phyloP scores from a whole-genome alignment of 2,797 vertebrate species.

The Silurus aristotelis region DNA sequence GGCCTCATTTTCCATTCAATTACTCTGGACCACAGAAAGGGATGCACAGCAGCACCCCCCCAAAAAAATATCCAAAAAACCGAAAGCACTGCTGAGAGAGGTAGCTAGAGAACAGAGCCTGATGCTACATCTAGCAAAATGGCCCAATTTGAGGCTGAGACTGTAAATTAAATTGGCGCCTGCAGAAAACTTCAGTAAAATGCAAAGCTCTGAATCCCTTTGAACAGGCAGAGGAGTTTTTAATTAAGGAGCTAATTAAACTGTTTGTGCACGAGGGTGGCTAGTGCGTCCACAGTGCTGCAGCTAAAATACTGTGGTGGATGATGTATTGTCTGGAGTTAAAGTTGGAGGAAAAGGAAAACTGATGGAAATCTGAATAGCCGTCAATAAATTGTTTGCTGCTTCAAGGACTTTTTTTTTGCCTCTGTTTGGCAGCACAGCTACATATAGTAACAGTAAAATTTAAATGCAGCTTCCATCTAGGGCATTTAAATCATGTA shows the following conservation, averaged over 20 bases:
- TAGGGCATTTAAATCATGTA: conserved; percentile 16
- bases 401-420: conserved; percentile 21
- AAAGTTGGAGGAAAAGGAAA: conserved; percentile 43
- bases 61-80: conserved; percentile 49
- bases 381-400: conserved; percentile 32
- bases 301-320: conserved; percentile 48
- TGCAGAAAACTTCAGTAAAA: conserved; percentile 74
- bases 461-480: conserved; percentile 28
- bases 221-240: conserved; percentile 71
- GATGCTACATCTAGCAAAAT: conserved; percentile 69
- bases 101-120: conserved; percentile 60
- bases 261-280: conserved; percentile 56
- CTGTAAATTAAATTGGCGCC: conserved; percentile 80
- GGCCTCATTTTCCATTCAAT: conserved; percentile 81
- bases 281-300: conserved; percentile 51
- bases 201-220: conserved; percentile 64
- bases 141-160: conserved; percentile 78
- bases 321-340: conserved; percentile 52
- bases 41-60: conserved; percentile 52
- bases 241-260: conserved; percentile 72
- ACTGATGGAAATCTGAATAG: conserved; percentile 44
- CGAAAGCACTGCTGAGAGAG: conserved; percentile 62
- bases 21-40: conserved; percentile 74
- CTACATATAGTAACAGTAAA: conserved; percentile 18
- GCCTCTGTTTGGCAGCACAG: conserved; percentile 25